Evolutionary conservation across 2,113 vertebrate species (phyloP).

Genomic region (Colossoma macropomum): DNA sequence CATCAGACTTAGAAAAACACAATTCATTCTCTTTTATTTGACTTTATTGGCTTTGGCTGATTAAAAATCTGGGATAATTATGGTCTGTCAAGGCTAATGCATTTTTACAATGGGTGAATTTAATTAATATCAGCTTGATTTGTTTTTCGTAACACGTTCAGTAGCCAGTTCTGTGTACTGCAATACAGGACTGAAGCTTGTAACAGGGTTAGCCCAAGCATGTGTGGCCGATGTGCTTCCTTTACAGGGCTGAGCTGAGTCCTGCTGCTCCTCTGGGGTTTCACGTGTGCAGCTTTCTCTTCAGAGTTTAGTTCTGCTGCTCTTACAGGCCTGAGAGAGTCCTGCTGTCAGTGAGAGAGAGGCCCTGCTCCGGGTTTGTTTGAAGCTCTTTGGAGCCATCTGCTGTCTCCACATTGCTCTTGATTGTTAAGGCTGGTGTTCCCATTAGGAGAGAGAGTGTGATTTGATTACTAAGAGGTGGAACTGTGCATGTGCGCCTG

Average conservation of each 20-base stretch:
- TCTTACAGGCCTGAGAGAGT: background rate
- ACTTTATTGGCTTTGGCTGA: too few species aligned
- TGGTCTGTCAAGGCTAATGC: too few species aligned
- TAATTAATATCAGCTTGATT: too few species aligned
- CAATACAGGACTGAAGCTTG: background rate
- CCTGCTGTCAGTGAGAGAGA: background rate
- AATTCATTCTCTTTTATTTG: too few species aligned
- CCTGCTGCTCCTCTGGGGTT: constrained; percentile 1
- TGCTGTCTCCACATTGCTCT: constrained; percentile 7
- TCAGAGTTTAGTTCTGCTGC: constrained; percentile 2
- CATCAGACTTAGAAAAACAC: too few species aligned
- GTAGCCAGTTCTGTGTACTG: too few species aligned
- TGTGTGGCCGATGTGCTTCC: constrained; percentile 14
- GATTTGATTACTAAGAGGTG: constrained; percentile 2
- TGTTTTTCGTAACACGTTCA: too few species aligned
- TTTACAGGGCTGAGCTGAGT: background rate
- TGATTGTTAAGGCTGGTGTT: background rate
- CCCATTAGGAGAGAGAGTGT: background rate
- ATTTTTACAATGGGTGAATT: too few species aligned
- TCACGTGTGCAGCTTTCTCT: background rate
- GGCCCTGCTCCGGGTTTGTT: background rate
- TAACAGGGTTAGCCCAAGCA: background rate
- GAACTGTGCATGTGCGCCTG: background rate
- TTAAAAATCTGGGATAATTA: too few species aligned
- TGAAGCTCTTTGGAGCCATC: constrained; percentile 41